phyloP scores from a whole-genome alignment of 2,797 vertebrate species.

The Monodelphis domestica region DNA sequence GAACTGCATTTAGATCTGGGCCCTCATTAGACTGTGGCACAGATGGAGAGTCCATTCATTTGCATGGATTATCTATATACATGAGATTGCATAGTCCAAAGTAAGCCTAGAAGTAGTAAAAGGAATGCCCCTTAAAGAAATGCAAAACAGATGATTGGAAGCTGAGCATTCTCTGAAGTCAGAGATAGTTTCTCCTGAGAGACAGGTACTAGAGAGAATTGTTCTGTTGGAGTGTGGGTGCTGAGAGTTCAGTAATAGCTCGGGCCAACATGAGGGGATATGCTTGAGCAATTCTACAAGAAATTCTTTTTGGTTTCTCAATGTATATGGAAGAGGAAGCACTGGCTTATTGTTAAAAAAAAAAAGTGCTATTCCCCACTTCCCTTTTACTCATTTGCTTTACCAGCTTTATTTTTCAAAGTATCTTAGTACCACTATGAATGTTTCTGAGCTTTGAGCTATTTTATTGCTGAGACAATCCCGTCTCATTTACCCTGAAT shows the following conservation, averaged over 20 bases:
- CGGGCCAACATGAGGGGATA: neutral
- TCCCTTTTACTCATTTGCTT: constrained; percentile 24
- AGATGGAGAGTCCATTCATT: neutral
- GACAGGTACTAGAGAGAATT: neutral
- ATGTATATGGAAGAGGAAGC: neutral
- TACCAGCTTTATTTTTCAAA: neutral
- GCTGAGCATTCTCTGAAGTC: neutral
- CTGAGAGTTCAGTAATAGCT: neutral
- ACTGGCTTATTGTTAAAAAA: accelerated
- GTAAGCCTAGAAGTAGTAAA: neutral
- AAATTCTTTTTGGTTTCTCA: neutral
- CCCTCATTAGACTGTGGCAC: neutral
- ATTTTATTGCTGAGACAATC: neutral
- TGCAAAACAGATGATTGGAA: neutral
- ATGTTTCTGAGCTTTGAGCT: neutral
- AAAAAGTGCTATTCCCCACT: neutral
- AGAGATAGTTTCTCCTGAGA: neutral
- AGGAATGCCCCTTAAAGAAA: neutral
- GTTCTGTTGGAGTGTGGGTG: neutral
- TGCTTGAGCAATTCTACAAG: neutral
- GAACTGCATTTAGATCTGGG: neutral
- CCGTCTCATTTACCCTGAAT: neutral
- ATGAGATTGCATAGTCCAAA: neutral
- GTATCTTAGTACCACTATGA: neutral
- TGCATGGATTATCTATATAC: neutral